Base-by-base conservation (phyloP, 2,888 invertebrate genomes). In the Nemurella pictetii region DNA sequence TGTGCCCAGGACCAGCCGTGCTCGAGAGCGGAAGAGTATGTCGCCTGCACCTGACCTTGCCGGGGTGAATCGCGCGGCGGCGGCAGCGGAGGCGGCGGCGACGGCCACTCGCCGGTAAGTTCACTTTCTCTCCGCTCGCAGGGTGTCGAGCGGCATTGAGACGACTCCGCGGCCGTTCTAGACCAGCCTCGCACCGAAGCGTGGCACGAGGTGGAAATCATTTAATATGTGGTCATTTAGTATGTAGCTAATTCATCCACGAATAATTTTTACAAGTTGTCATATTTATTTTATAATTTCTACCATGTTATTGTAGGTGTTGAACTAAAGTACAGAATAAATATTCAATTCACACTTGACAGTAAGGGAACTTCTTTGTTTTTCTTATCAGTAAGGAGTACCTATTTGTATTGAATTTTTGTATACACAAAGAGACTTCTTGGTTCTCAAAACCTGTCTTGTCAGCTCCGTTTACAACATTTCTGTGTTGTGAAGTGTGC, bases 31-130 rank as follows among this genome's bases (percentile, higher is more conserved):
- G 75, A 75, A 2, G 75, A 28, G 12, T 75, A 25, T 75, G 75
- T 75, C 75, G 75, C 75, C 75, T 75, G 75, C 75, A 75, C 75
- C 9, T 75, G 75, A 75, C 75, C 75, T 27, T 55, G 55, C 15
- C 55, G 9, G 15, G 55, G 15, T 55, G 55, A 12, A 55, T 20
- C 55, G 20, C 9, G 55, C 55, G n/a, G n/a, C n/a, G 15, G 55
- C 55, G 55, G 15, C 15, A 12, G 55, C 15, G 7, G 55, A 36
- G 9, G 15, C 7, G 55, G 9, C 7, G 55, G 55, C 15, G 26
- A 12, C 75, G 26, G 12, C 75, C 26, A 25, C 75, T 3, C 26
- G 28, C 75, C 75, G 75, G 75, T 75, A 75, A 75, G 75, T 75
- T 75, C 26, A 55, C 55, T 55, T 55, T 55, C 55, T 55, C 55